Percentiles rank a stretch among this genome's conserved stretches.
Evolutionary conservation across 2,113 vertebrate species (phyloP).

Genomic region (Pelodiscus sinensis): DNA sequence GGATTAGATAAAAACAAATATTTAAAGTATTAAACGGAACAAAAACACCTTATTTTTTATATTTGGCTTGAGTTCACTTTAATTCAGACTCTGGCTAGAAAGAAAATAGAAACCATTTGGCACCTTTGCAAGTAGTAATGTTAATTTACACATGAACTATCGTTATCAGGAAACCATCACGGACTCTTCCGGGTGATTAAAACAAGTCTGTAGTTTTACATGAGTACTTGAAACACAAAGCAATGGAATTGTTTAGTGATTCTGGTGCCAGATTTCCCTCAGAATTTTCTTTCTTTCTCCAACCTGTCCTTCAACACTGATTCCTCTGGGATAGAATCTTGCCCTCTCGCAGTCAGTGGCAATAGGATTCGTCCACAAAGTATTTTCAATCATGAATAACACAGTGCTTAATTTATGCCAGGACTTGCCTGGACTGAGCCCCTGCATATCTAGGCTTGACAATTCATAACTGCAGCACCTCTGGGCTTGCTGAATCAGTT

Average conservation of each 20-base stretch:
- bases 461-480: too few species aligned
- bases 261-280: background rate
- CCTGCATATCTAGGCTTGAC: too few species aligned
- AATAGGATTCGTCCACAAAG: background rate
- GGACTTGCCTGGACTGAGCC: too few species aligned
- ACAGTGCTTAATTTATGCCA: background rate
- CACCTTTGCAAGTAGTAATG: background rate
- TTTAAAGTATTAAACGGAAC: background rate
- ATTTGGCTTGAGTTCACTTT: background rate
- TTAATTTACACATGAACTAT: background rate
- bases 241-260: background rate
- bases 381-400: background rate
- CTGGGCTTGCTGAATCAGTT: too few species aligned
- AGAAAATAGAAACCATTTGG: constrained; percentile 1
- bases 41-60: background rate
- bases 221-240: background rate
- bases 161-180: background rate
- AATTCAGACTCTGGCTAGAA: background rate
- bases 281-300: background rate
- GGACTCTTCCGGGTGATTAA: background rate
- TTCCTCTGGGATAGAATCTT: background rate
- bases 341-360: background rate
- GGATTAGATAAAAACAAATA: background rate
- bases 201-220: background rate
- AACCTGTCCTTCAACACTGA: background rate